Conservation (phyloP, 2,113 vertebrate species). For the Leucopsar rothschildi region DNA sequence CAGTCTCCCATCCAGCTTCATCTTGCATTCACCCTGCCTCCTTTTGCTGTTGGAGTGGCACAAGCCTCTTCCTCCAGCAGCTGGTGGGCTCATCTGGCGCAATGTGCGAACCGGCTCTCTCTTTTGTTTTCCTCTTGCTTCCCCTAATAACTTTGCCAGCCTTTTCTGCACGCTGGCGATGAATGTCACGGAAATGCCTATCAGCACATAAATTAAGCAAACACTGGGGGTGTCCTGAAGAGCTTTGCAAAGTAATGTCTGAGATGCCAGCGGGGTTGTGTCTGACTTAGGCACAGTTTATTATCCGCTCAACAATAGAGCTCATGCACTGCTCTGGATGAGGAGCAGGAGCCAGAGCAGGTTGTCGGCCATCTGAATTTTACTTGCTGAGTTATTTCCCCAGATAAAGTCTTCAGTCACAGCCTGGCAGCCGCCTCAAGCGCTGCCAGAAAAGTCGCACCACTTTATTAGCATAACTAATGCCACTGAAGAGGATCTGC, state of each 20-base stretch:
- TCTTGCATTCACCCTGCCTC: neutral
- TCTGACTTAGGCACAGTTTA: neutral
- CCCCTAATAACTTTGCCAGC: neutral
- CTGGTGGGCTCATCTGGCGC: constrained; percentile 35
- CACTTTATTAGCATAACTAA: constrained; percentile 62
- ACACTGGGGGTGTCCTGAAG: constrained; percentile 29
- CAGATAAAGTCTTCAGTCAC: constrained; percentile 40
- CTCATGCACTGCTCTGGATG: neutral
- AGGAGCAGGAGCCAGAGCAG: neutral
- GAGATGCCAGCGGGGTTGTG: neutral
- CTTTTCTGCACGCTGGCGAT: neutral
- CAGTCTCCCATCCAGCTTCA: neutral
- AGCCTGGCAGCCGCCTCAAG: constrained; percentile 45
- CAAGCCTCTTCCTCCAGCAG: constrained; percentile 29
- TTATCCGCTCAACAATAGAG: neutral
- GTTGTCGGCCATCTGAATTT: constrained; percentile 40
- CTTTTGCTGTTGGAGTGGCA: neutral
- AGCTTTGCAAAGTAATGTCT: constrained; percentile 16
- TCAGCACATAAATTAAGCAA: constrained; percentile 46
- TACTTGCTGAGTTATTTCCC: constrained; percentile 64
- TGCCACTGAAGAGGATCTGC: constrained; percentile 8
- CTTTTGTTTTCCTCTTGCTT: constrained; percentile 1
- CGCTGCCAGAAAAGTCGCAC: constrained; percentile 25
- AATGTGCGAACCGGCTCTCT: neutral
- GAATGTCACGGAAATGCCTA: constrained; percentile 12